These are phyloP conservation scores for Pangasius larnaudii DNA, from an alignment of 2,797 vertebrate species.

Conservation along the genomic window DNA sequence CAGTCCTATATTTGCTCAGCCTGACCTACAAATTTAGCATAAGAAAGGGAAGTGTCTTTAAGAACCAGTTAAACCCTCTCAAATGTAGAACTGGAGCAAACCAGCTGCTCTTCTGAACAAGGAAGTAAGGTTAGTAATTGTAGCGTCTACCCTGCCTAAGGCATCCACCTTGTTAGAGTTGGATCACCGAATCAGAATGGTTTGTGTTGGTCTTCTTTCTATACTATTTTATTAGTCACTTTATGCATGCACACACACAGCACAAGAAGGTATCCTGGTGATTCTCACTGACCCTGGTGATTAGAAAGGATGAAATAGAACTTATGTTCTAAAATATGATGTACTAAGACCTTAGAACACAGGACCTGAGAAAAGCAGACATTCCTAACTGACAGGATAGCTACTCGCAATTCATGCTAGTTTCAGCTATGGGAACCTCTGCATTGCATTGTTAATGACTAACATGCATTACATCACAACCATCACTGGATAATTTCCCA, in stretches of 20 bases:
- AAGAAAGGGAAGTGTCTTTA: neutral
- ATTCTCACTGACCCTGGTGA: neutral
- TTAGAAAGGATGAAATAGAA: neutral
- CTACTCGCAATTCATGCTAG: too few species aligned
- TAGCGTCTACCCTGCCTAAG: neutral
- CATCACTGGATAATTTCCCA: conserved; percentile 12
- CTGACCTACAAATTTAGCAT: neutral
- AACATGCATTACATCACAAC: conserved; percentile 11
- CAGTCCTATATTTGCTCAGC: neutral
- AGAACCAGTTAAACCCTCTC: neutral
- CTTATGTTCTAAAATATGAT: neutral
- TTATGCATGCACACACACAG: neutral
- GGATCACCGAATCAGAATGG: neutral
- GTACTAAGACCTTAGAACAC: neutral
- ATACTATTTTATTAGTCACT: neutral
- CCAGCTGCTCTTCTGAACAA: neutral
- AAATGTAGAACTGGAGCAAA: neutral
- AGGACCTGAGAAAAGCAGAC: neutral
- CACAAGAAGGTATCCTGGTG: neutral
- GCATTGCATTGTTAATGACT: neutral
- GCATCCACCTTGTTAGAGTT: neutral
- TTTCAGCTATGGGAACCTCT: neutral
- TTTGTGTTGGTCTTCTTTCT: neutral
- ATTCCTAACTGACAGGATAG: neutral
- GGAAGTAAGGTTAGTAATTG: neutral